Evolutionary conservation across 1,140 invertebrate genomes (phyloP).

Genomic region (Lasioglossum albipes): DNA sequence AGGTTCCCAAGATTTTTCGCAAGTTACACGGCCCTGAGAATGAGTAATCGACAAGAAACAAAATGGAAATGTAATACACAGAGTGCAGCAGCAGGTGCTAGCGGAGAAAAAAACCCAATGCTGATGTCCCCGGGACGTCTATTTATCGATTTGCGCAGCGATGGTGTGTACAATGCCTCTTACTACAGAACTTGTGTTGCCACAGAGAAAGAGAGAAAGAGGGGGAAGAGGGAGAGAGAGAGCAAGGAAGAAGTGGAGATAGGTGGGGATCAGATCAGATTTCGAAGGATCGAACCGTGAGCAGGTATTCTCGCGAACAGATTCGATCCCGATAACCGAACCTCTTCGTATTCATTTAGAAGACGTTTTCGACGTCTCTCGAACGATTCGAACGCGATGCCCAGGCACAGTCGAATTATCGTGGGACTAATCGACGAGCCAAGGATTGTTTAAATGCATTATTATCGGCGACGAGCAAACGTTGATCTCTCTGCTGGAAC

Average conservation of each 20-base stretch:
- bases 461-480: too few relatives aligned
- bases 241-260: too few relatives aligned
- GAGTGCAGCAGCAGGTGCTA: not conserved
- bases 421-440: not conserved
- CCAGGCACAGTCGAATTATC: not conserved
- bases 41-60: not conserved
- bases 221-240: too few relatives aligned
- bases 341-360: not conserved
- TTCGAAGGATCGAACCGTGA: constrained; percentile 12
- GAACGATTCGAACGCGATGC: too few relatives aligned
- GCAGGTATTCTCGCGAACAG: not conserved
- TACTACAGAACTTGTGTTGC: constrained; percentile 9
- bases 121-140: constrained; percentile 19
- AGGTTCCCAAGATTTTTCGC: too few relatives aligned
- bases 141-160: constrained; percentile 39
- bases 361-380: too few relatives aligned
- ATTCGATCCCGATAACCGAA: not conserved
- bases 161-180: constrained; percentile 28
- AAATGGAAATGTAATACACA: not conserved
- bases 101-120: constrained; percentile 1
- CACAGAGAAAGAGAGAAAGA: not conserved
- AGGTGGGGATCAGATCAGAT: constrained; percentile 15
- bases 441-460: not conserved
- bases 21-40: too few relatives aligned
- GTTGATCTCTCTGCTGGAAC: too few relatives aligned